These are phyloP conservation scores for Dryocosmus kuriphilus DNA, from an alignment of 2,888 invertebrate species.

Conservation along the genomic window DNA sequence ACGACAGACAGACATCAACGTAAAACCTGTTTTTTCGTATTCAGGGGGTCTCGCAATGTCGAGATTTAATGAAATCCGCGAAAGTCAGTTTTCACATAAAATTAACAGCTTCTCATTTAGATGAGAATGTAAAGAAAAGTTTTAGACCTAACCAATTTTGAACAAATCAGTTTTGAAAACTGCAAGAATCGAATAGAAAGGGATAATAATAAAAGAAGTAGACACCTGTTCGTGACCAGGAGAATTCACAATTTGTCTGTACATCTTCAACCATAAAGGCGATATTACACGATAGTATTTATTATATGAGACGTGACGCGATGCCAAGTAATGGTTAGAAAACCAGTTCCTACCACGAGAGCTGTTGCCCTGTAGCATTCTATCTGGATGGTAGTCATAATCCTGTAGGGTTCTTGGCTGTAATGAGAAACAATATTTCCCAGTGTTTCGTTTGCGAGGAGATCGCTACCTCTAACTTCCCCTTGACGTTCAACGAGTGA, in stretches of 20 bases:
- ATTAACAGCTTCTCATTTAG: too few relatives aligned
- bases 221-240: conserved; percentile 1
- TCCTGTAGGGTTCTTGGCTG: conserved; percentile 52
- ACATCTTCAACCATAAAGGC: conserved; percentile 55
- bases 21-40: too few relatives aligned
- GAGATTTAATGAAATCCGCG: too few relatives aligned
- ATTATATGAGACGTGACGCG: conserved; percentile 57
- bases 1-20: too few relatives aligned
- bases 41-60: too few relatives aligned
- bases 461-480: conserved; percentile 49
- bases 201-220: neutral
- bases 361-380: conserved; percentile 51
- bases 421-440: conserved; percentile 59
- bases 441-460: conserved; percentile 43
- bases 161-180: neutral
- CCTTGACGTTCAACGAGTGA: conserved; percentile 38
- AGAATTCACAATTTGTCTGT: conserved; percentile 54
- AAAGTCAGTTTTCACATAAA: too few relatives aligned
- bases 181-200: too few relatives aligned
- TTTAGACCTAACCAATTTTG: too few relatives aligned
- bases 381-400: conserved; percentile 52
- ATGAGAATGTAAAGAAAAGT: too few relatives aligned
- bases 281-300: conserved; percentile 60
- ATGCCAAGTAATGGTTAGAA: conserved; percentile 60
- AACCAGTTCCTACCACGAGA: conserved; percentile 56